A percentile compares a stretch with the other conserved stretches of the same genome.
phyloP scores from a whole-genome alignment of 2,888 invertebrate species.

The Xestia c-nigrum region DNA sequence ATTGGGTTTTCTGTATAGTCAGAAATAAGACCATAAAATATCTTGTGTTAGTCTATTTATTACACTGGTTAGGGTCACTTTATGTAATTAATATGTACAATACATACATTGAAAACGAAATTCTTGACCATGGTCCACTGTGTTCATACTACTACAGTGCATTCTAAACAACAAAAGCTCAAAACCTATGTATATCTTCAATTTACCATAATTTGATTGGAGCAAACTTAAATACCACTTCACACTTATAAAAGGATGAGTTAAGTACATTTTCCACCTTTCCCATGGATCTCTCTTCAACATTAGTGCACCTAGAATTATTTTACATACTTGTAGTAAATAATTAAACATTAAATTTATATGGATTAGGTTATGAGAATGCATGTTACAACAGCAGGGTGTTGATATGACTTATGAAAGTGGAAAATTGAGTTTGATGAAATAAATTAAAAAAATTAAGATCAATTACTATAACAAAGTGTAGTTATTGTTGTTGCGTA shows the following conservation, averaged over 20 bases:
- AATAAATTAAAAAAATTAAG: background rate
- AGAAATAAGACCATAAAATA: constrained; percentile 18
- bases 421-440: background rate
- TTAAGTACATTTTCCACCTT: constrained; percentile 90
- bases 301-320: constrained; percentile 90
- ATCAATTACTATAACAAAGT: constrained; percentile 6
- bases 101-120: constrained; percentile 55
- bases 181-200: constrained; percentile 68
- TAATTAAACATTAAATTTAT: constrained; percentile 22
- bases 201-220: constrained; percentile 89
- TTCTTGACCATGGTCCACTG: constrained; percentile 47
- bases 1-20: constrained; percentile 19
- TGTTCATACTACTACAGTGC: constrained; percentile 57
- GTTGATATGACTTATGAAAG: constrained; percentile 30
- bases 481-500: background rate
- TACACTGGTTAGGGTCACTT: constrained; percentile 22
- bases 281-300: constrained; percentile 90
- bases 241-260: constrained; percentile 89
- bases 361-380: constrained; percentile 34
- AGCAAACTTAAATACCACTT: constrained; percentile 90
- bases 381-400: constrained; percentile 51
- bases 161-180: constrained; percentile 58
- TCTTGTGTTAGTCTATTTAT: constrained; percentile 38
- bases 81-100: constrained; percentile 55
- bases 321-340: constrained; percentile 63